Evolutionary conservation across 2,113 vertebrate genomes (phyloP).

Genomic region (Cyanocitta stelleri): DNA sequence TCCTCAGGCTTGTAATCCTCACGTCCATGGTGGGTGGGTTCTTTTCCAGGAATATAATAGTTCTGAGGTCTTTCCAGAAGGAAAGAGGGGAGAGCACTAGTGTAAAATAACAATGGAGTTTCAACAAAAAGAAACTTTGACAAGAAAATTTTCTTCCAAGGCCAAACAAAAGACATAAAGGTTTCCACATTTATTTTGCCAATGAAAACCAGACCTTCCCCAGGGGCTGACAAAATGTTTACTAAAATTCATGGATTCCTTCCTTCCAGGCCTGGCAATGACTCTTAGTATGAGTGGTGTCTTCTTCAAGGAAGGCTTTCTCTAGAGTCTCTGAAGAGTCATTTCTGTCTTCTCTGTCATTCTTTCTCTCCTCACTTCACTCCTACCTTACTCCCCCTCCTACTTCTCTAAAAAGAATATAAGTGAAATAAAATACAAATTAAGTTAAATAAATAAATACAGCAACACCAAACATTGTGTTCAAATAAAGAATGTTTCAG

Average conservation of each 20-base stretch:
- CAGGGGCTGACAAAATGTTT: background rate
- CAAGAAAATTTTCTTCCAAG: background rate
- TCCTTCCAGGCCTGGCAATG: background rate
- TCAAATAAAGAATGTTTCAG: background rate
- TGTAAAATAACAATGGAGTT: background rate
- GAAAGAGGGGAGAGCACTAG: background rate
- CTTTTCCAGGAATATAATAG: background rate
- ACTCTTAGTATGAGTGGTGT: background rate
- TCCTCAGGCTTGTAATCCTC: background rate
- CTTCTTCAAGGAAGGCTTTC: background rate
- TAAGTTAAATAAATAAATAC: background rate
- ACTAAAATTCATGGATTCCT: background rate
- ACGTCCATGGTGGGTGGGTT: background rate
- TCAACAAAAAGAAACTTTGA: background rate
- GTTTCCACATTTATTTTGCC: background rate
- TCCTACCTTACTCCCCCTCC: background rate
- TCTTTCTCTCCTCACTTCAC: background rate
- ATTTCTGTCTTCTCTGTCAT: background rate
- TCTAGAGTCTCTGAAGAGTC: background rate
- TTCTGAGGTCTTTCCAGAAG: background rate
- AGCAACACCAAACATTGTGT: background rate
- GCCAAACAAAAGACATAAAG: background rate
- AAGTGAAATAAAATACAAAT: background rate
- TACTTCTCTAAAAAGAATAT: background rate
- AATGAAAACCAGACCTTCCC: background rate